Conservation (phyloP, 2,888 invertebrate species). For the Gortyna flavago region DNA sequence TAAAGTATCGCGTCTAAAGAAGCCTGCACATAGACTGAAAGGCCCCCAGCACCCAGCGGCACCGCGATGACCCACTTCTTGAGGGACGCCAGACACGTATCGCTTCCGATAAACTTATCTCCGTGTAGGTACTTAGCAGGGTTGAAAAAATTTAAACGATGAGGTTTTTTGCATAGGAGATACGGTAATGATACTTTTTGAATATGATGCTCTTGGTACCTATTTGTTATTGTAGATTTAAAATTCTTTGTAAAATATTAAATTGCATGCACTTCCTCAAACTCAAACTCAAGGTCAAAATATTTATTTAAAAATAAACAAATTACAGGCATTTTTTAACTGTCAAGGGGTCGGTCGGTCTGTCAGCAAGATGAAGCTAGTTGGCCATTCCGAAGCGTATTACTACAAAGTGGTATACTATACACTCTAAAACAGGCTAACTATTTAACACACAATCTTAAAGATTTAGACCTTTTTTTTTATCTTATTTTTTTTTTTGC, state of each 20-base stretch:
- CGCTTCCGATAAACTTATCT: constrained; percentile 46
- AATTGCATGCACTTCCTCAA: too few relatives aligned
- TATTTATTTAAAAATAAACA: too few relatives aligned
- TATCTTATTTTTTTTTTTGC: too few relatives aligned
- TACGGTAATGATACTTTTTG: neutral
- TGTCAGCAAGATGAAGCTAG: too few relatives aligned
- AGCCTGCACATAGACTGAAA: constrained; percentile 17
- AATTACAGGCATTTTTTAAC: too few relatives aligned
- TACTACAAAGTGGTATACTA: neutral
- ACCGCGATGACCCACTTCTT: constrained; percentile 55
- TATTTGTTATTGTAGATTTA: neutral
- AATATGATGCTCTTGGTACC: neutral
- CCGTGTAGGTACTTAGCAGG: neutral
- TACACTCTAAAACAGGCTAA: constrained; percentile 2
- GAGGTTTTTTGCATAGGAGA: neutral
- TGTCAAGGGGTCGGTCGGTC: too few relatives aligned
- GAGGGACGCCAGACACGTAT: constrained; percentile 18
- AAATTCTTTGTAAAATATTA: neutral
- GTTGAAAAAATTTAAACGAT: neutral
- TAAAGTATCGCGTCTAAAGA: constrained; percentile 35
- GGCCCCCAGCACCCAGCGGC: constrained; percentile 57
- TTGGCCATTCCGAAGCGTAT: too few relatives aligned
- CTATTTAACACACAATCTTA: neutral
- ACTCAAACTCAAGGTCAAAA: too few relatives aligned
- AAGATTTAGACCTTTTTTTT: too few relatives aligned